Percentiles rank a stretch among this genome's conserved stretches.
Conservation (phyloP, 2,888 invertebrate species). For the Oconnorella tubifera region DNA sequence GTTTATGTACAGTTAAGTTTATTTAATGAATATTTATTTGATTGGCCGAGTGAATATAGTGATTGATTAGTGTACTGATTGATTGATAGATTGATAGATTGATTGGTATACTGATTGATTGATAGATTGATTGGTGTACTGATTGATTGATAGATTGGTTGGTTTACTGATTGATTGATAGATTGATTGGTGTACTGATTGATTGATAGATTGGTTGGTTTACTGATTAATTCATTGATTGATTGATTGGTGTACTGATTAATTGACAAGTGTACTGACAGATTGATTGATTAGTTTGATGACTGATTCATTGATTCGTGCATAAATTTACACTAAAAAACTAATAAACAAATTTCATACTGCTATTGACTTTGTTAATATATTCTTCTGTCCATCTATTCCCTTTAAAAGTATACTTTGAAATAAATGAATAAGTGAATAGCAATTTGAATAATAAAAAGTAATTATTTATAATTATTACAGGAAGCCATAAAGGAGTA, state of each 20-base stretch:
- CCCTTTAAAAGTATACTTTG: not conserved
- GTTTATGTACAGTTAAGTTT: not conserved
- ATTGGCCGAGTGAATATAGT: not conserved
- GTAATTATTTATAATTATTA: not conserved
- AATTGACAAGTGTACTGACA: too few species aligned
- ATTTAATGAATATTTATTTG: not conserved
- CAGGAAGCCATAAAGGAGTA: conserved; percentile 33
- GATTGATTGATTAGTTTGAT: too few species aligned
- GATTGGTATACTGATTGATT: not conserved
- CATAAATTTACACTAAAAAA: too few species aligned
- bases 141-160: not conserved
- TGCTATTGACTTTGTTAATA: too few species aligned
- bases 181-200: too few species aligned
- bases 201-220: too few species aligned
- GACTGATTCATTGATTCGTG: too few species aligned
- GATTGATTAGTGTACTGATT: not conserved
- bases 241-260: too few species aligned
- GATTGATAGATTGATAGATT: not conserved
- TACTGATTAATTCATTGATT: too few species aligned
- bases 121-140: not conserved
- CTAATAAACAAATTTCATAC: too few species aligned
- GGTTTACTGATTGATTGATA: not conserved
- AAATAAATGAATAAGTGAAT: not conserved
- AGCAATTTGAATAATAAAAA: not conserved
- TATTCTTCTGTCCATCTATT: not conserved